Conservation (phyloP, 2,113 vertebrate species). For the Synchiropus splendidus region DNA sequence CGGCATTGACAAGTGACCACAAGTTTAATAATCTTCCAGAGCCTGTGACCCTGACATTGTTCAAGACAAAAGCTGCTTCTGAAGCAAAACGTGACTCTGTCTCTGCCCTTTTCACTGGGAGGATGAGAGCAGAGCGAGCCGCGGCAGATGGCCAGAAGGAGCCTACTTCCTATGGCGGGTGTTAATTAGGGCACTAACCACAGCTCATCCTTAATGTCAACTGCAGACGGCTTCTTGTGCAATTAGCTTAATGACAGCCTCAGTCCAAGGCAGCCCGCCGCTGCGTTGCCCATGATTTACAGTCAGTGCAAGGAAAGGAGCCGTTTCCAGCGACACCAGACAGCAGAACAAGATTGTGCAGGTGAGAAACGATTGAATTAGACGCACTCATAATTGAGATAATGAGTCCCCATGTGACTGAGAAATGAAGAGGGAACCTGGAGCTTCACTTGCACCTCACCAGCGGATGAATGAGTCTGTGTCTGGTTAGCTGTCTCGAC, state of each 20-base stretch:
- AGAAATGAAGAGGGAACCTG: constrained; percentile 37
- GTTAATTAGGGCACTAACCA: constrained; percentile 51
- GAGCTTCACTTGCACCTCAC: constrained; percentile 50
- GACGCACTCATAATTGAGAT: constrained; percentile 61
- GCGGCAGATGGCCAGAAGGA: constrained; percentile 48
- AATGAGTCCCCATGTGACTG: constrained; percentile 60
- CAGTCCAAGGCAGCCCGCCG: constrained; percentile 1
- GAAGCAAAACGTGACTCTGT: too few relatives aligned
- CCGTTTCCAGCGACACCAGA: neutral
- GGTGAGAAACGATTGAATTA: constrained; percentile 59
- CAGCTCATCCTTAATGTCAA: constrained; percentile 56
- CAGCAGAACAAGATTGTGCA: constrained; percentile 25
- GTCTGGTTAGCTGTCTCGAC: constrained; percentile 58
- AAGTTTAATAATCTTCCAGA: too few relatives aligned
- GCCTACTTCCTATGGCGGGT: constrained; percentile 39
- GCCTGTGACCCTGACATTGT: too few relatives aligned
- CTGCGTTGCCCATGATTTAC: neutral
- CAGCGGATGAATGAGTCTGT: constrained; percentile 59
- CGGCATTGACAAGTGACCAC: too few relatives aligned
- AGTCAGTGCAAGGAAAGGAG: neutral
- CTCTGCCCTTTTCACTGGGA: too few relatives aligned
- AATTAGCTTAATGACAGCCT: constrained; percentile 51
- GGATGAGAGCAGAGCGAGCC: neutral
- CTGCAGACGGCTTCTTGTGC: constrained; percentile 46
- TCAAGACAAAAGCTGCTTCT: too few relatives aligned